Conservation (phyloP, 2,888 invertebrate genomes). For the Timema podura region DNA sequence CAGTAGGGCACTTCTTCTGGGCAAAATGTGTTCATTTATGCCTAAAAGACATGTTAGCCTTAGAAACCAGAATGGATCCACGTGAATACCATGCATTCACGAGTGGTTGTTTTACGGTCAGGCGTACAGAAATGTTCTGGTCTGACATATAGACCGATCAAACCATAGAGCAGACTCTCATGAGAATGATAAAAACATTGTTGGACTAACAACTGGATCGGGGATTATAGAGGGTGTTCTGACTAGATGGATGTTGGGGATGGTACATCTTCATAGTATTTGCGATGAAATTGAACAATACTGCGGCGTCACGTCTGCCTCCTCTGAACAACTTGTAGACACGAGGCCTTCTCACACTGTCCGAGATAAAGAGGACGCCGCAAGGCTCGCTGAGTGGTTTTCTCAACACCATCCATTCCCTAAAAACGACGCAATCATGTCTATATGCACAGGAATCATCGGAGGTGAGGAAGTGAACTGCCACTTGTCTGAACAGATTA, state of each 20-base stretch:
- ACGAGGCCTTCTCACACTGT: conserved; percentile 8
- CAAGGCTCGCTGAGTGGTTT: conserved; percentile 2
- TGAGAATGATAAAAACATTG: not conserved
- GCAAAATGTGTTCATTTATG: not conserved
- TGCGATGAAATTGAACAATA: not conserved
- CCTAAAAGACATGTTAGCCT: not conserved
- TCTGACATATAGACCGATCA: not conserved
- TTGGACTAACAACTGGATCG: not conserved
- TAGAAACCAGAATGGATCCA: conserved; percentile 4
- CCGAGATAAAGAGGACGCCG: not conserved
- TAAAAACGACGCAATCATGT: conserved; percentile 6
- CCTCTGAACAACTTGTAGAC: not conserved
- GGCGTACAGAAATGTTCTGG: not conserved
- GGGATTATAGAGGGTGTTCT: not conserved
- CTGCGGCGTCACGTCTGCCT: not conserved
- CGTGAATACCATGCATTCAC: not conserved
- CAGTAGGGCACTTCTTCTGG: not conserved
- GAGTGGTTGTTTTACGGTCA: not conserved
- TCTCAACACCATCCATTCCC: not conserved
- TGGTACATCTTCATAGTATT: not conserved
- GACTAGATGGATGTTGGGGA: not conserved
- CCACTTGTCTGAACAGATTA: conserved; percentile 29
- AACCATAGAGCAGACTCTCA: not conserved
- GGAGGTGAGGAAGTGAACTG: conserved; percentile 32
- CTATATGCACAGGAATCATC: conserved; percentile 24